Percentiles rank a stretch among this genome's conserved stretches.
Evolutionary conservation across 2,113 vertebrate genomes (phyloP).

Genomic region (Seriola aureovittata): DNA sequence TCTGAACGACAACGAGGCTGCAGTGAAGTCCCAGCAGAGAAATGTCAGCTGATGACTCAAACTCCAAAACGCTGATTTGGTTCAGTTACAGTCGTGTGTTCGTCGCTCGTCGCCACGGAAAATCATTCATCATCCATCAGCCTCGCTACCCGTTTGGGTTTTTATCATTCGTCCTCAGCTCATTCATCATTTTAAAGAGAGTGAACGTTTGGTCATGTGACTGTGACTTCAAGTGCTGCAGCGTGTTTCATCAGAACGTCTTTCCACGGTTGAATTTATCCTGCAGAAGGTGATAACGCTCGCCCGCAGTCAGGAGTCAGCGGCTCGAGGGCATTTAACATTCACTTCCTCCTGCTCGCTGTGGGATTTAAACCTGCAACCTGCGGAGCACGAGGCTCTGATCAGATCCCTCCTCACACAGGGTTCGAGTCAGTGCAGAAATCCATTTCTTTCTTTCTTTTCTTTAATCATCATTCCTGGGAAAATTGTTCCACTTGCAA

Average conservation of each 20-base stretch:
- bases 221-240: not conserved
- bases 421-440: not conserved
- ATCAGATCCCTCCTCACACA: not conserved
- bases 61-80: not conserved
- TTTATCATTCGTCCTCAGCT: not conserved
- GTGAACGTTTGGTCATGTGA: not conserved
- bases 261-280: too few species aligned
- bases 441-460: not conserved
- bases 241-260: too few species aligned
- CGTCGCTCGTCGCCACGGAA: not conserved
- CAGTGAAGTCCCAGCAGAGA: conserved; percentile 24
- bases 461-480: conserved; percentile 2
- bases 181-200: conserved; percentile 36
- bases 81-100: not conserved
- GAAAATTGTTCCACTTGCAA: conserved; percentile 23
- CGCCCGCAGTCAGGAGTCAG: too few species aligned
- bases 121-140: conserved; percentile 1
- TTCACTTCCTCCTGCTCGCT: not conserved
- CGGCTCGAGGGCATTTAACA: not conserved
- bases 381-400: not conserved
- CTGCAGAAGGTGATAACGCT: too few species aligned
- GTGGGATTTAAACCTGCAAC: conserved; percentile 22
- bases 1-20: conserved; percentile 40
- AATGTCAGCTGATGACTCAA: not conserved
- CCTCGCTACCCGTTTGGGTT: not conserved